Evolutionary conservation across 1,140 invertebrate species (phyloP), one percentile per base, ranked within the genome.

Genomic region (Homalodisca vitripennis): DNA sequence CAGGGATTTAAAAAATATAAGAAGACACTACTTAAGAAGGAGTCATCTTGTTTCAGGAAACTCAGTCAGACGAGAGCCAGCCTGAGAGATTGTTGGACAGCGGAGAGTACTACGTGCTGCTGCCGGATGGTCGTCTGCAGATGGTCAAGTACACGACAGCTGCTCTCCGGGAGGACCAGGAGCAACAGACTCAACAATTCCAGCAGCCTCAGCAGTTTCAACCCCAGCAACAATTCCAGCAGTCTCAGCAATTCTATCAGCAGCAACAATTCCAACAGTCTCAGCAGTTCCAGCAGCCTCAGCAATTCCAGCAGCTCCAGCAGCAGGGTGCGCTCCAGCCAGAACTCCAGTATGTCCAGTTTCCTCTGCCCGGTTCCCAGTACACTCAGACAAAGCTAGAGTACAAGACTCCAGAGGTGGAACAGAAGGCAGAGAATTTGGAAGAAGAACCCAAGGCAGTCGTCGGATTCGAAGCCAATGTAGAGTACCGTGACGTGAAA

Each of bases 81-180:
- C 34, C 60, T 12, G 27, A 32, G 24, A 29, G 34, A 20, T 32
- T 63, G 30, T n/a, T 32, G 30, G 80, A 53, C 74, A 80, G 76
- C 14, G 90, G 90, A 48, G 81, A 85, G 64, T 92, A 91, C 78
- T 88, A 86, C 75, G 89, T 92, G 0, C 80, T 90, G 1, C 79
- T 92, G 62, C 89, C 90, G 71, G 90, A 92, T 79, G 90, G 90
- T 67, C 87, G 89, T 71, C 87, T 87, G 74, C n/a, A n/a, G n/a
- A n/a, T n/a, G n/a, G n/a, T n/a, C n/a, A n/a, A n/a, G n/a, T n/a
- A n/a, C n/a, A n/a, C 90, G 92, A 80, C 80, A 75, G 64, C 81
- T 83, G 31, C 17, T 20, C 14, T 51, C 48, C n/a, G n/a, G n/a
- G n/a, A n/a, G n/a, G n/a, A n/a, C n/a, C n/a, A n/a, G n/a, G n/a